Conservation (phyloP, 1,140 invertebrate genomes). For the Apis mellifera region Amel_HAv3.1 CM009936.2:7111501-7112000, state of each 20-base stretch:
- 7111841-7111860: constrained; percentile 97
- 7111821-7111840: constrained; percentile 96
- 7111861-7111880: constrained; percentile 99
- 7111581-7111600: constrained; percentile 98
- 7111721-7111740: constrained; percentile 79
- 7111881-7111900: constrained; percentile 98
- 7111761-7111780: constrained; percentile 97
- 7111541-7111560: constrained; percentile 95
- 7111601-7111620: constrained; percentile 95
- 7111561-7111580: constrained; percentile 99
- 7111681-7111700: constrained; percentile 10
- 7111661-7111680: constrained; percentile 89
- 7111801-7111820: constrained; percentile 98
- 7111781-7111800: constrained; percentile 99
- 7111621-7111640: constrained; percentile 99
- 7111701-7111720: constrained; percentile 2
- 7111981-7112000: constrained; percentile 97
- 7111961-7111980: constrained; percentile 98
- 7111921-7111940: constrained; percentile 98
- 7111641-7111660: constrained; percentile 97
- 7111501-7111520: constrained; percentile 98
- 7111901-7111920: constrained; percentile 95
- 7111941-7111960: constrained; percentile 99
- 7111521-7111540: constrained; percentile 96
- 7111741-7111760: constrained; percentile 96